A percentile compares a stretch with the other conserved stretches of the same genome.
Evolutionary conservation across 2,888 invertebrate species (phyloP).

Genomic region (Sinodicranocentrus sp.): DNA sequence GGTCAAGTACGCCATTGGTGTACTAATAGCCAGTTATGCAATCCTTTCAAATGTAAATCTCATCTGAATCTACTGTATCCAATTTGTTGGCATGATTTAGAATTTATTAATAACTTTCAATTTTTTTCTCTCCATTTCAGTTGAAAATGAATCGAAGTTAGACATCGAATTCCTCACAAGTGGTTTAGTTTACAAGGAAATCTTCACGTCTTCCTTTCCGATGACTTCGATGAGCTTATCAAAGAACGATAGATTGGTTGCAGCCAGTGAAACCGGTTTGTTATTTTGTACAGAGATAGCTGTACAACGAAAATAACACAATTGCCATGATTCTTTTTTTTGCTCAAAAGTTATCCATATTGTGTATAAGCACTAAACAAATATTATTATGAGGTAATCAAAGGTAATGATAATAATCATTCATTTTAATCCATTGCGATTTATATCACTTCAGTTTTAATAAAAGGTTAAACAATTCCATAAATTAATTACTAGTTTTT

Average conservation of each 20-base stretch:
- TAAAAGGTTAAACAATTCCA: no score
- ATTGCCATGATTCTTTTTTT: no score
- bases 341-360: no score
- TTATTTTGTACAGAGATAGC: slow-evolving; percentile 70
- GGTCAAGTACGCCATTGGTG: slow-evolving; percentile 75
- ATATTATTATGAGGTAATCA: no score
- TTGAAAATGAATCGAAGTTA: slow-evolving; percentile 65
- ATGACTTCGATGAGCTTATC: slow-evolving; percentile 75
- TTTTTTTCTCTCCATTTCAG: no score
- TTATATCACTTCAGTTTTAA: no score
- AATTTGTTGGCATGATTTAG: slow-evolving; percentile 10
- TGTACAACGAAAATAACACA: no score
- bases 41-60: slow-evolving; percentile 48
- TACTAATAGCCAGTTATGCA: slow-evolving; percentile 64
- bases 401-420: no score
- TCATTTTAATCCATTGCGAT: no score
- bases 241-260: slow-evolving; percentile 72
- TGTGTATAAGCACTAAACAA: no score
- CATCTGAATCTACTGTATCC: background rate
- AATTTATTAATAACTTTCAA: no score
- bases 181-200: slow-evolving; percentile 70
- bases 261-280: slow-evolving; percentile 74
- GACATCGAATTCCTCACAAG: slow-evolving; percentile 74
- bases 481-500: no score
- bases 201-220: slow-evolving; percentile 73